Percentiles rank a stretch among this genome's conserved stretches.
Conservation (phyloP, 35 echinoderm and acorn worm genomes). For the Nesometra sesokonis region DNA sequence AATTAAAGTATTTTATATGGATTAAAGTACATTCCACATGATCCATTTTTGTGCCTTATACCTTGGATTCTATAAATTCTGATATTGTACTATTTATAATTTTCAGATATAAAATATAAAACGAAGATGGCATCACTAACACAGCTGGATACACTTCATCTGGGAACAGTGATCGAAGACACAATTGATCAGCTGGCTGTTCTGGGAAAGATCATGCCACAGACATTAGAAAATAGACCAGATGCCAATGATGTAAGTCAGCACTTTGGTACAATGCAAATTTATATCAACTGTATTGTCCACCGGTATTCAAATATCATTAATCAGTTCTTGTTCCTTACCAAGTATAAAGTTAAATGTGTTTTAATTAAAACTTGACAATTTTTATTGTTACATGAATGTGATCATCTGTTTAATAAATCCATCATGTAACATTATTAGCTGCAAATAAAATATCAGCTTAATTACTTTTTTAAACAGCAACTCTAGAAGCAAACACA, state of each 20-base stretch:
- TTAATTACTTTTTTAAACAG: too few relatives aligned
- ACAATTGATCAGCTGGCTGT: constrained; percentile 79
- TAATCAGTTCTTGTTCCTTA: neutral
- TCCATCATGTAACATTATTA: too few relatives aligned
- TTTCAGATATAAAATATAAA: too few relatives aligned
- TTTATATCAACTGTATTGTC: neutral
- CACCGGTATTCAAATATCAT: neutral
- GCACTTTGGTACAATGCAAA: neutral
- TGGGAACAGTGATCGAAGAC: constrained; percentile 67
- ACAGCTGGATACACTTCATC: constrained; percentile 54
- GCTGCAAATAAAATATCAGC: too few relatives aligned
- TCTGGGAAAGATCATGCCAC: constrained; percentile 81
- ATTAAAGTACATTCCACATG: too few relatives aligned
- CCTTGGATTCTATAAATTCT: too few relatives aligned
- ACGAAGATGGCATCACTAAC: constrained; percentile 49
- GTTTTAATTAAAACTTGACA: neutral
- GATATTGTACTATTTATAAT: too few relatives aligned
- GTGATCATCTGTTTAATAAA: neutral
- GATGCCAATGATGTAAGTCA: constrained; percentile 62
- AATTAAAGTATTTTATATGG: too few relatives aligned
- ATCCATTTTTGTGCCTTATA: too few relatives aligned
- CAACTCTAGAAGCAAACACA: too few relatives aligned
- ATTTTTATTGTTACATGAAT: neutral
- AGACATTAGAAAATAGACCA: constrained; percentile 53
- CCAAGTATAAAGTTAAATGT: neutral